A percentile compares a stretch with the other conserved stretches of the same genome.
phyloP scores from a whole-genome alignment of 2,113 vertebrate genomes.

The Saccopteryx leptura region DNA sequence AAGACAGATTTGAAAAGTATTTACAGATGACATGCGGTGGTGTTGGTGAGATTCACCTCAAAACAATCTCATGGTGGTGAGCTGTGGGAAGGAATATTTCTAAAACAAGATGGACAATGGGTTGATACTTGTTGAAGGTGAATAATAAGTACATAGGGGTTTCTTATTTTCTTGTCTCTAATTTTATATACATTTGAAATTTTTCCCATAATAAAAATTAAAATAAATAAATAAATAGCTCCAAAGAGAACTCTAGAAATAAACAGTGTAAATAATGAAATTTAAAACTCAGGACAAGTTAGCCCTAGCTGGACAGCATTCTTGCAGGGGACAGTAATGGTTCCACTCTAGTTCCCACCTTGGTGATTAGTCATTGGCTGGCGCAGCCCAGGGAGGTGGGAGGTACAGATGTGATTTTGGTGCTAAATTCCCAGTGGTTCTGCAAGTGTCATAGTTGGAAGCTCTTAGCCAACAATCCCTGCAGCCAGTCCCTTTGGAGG shows the following conservation, averaged over 20 bases:
- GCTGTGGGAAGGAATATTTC: accelerated
- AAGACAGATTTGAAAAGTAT: neutral
- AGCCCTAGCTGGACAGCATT: too few relatives aligned
- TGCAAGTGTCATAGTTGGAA: neutral
- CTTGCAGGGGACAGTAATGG: neutral
- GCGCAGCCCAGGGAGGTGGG: neutral
- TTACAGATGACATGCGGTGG: neutral
- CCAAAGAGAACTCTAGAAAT: neutral
- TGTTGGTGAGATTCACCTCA: neutral
- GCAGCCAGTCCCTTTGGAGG: neutral
- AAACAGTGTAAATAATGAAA: neutral
- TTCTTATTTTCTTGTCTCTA: neutral
- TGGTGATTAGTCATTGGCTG: neutral
- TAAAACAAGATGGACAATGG: too few relatives aligned
- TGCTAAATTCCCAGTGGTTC: too few relatives aligned
- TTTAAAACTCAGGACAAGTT: neutral
- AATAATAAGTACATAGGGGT: accelerated
- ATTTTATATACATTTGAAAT: neutral
- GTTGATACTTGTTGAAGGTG: neutral
- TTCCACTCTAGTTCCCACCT: neutral
- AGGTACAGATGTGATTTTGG: neutral
- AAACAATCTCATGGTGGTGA: neutral
- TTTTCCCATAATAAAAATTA: neutral
- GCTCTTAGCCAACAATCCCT: neutral
- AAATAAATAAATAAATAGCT: neutral